These are phyloP conservation scores for Falco rusticolus DNA, from an alignment of 2,797 vertebrate genomes.

Conservation along the genomic window DNA sequence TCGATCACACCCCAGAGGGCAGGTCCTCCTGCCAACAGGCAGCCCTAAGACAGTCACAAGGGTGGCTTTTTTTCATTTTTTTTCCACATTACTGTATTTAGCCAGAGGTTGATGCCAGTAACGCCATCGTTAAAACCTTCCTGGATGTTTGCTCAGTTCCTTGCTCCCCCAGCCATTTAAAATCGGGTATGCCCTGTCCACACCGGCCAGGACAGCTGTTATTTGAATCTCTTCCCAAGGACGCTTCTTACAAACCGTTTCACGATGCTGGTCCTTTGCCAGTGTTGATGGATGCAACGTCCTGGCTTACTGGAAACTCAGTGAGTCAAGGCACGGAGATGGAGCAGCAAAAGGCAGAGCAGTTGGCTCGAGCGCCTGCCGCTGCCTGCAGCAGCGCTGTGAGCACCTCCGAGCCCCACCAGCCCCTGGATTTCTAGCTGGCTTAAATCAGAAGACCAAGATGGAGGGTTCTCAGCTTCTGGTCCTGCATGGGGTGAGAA, in stretches of 20 bases:
- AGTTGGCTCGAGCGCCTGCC: rapidly evolving
- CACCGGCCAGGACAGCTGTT: background rate
- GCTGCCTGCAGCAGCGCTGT: background rate
- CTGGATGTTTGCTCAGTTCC: background rate
- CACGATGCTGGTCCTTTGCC: background rate
- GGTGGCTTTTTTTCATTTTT: background rate
- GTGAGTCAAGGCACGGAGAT: background rate
- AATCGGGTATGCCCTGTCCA: background rate
- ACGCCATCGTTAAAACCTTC: background rate
- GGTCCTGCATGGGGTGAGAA: background rate
- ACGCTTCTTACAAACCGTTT: background rate
- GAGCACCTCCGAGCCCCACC: background rate
- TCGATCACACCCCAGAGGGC: background rate
- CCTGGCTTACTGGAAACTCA: background rate
- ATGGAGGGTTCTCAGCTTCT: background rate
- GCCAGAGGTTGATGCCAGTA: background rate
- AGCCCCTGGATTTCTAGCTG: background rate
- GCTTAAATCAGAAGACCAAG: too few relatives aligned
- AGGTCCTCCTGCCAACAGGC: background rate
- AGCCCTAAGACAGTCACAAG: background rate
- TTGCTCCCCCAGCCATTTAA: background rate
- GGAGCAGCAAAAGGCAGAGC: background rate
- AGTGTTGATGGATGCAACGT: background rate
- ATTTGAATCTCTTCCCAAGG: background rate
- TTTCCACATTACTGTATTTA: background rate